phyloP scores from a whole-genome alignment of 2,888 invertebrate species.

The Microplitis deprimator region DNA sequence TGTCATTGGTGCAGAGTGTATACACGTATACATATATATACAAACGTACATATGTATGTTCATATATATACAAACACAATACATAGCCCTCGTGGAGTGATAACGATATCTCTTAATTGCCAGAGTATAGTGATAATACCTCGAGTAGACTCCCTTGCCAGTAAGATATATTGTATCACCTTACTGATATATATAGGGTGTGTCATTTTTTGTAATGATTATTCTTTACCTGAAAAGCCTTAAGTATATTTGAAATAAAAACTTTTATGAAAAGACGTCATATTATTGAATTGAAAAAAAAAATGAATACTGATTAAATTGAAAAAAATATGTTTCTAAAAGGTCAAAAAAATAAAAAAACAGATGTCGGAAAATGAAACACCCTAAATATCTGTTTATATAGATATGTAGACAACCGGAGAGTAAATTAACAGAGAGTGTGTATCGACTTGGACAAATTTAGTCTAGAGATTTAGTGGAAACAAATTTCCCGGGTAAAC shows the following conservation, averaged over 20 bases:
- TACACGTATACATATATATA: neutral
- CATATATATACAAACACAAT: slow-evolving; percentile 5
- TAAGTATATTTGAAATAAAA: neutral
- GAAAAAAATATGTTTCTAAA: neutral
- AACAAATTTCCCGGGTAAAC: slow-evolving; percentile 34
- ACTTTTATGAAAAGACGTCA: neutral
- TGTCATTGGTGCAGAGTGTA: slow-evolving; percentile 19
- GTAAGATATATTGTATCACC: neutral
- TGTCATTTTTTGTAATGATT: slow-evolving; percentile 8
- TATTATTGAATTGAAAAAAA: neutral
- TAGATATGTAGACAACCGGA: slow-evolving; percentile 1
- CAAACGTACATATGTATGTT: neutral
- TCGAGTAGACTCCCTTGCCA: slow-evolving; percentile 8
- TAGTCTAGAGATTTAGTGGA: slow-evolving; percentile 17
- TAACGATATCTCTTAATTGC: slow-evolving; percentile 38
- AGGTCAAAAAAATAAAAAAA: neutral
- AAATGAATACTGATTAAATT: neutral
- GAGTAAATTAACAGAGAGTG: slow-evolving; percentile 34
- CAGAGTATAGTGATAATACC: slow-evolving; percentile 31
- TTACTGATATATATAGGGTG: slow-evolving; percentile 7
- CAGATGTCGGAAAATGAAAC: too few relatives aligned
- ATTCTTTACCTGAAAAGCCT: neutral
- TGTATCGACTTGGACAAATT: slow-evolving; percentile 34
- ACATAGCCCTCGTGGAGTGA: slow-evolving; percentile 25
- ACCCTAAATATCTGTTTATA: too few relatives aligned